Conservation (phyloP, 2,888 invertebrate species). For the Coenonympha glycerion region DNA sequence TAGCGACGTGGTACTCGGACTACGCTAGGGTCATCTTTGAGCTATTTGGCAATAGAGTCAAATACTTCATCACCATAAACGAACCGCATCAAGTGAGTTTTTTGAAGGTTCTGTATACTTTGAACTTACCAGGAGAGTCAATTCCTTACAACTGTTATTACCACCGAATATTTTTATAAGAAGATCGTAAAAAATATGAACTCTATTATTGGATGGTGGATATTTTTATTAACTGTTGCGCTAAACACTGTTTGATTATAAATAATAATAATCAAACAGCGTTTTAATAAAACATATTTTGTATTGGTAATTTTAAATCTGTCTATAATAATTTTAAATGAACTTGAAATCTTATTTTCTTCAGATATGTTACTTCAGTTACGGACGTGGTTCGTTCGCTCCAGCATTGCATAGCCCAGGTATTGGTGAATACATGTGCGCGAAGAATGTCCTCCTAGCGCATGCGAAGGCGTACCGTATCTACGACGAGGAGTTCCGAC, state of each 20-base stretch:
- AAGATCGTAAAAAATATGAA: no score
- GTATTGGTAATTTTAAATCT: no score
- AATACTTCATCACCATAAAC: slow-evolving; percentile 82
- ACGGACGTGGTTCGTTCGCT: slow-evolving; percentile 49
- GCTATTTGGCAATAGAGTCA: slow-evolving; percentile 76
- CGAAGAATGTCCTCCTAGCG: slow-evolving; percentile 66
- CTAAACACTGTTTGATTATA: no score
- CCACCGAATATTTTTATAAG: no score
- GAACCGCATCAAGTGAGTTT: slow-evolving; percentile 76
- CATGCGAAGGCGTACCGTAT: slow-evolving; percentile 70
- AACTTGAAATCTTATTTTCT: no score
- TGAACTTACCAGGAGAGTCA: slow-evolving; percentile 37
- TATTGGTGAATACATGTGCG: slow-evolving; percentile 70
- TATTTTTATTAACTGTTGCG: no score
- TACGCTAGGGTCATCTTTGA: slow-evolving; percentile 73
- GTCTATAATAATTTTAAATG: no score
- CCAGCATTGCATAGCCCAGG: slow-evolving; percentile 43
- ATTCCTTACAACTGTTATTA: no score
- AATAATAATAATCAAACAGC: no score
- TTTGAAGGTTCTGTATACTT: slow-evolving; percentile 54
- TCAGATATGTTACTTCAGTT: no score
- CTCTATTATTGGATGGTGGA: no score
- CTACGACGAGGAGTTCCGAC: slow-evolving; percentile 51
- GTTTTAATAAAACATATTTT: no score
- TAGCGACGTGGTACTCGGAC: slow-evolving; percentile 77